Conservation (phyloP, 2,797 vertebrate species). For the Graptemys geographica region DNA sequence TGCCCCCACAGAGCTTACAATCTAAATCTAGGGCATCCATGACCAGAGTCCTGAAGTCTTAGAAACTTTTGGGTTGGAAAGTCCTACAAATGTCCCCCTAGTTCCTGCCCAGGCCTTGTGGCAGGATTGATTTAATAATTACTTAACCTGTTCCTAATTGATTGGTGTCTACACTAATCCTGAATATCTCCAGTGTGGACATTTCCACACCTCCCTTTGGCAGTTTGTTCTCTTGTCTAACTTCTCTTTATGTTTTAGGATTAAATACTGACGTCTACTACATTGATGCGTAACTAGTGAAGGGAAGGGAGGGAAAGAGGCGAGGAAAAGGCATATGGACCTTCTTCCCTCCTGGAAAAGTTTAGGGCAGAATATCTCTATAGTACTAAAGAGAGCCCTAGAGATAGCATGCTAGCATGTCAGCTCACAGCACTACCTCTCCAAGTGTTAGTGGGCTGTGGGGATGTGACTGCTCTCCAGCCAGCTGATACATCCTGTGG, state of each 20-base stretch:
- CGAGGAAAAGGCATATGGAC: background rate
- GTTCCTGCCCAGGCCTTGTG: background rate
- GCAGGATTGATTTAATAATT: background rate
- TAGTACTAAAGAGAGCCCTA: background rate
- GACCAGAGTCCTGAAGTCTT: background rate
- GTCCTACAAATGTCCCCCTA: background rate
- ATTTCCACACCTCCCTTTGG: background rate
- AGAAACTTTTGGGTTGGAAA: background rate
- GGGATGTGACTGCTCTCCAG: background rate
- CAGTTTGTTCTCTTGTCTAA: background rate
- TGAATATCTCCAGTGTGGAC: background rate
- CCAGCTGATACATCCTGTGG: background rate
- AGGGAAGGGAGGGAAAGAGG: background rate
- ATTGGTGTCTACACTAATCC: fast-evolving
- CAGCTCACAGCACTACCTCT: background rate
- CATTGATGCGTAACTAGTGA: background rate
- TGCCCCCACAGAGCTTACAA: background rate
- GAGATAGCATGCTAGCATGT: background rate
- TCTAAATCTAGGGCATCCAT: background rate
- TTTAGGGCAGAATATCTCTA: background rate
- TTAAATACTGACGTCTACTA: background rate
- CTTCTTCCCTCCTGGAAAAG: background rate
- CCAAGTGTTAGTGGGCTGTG: background rate
- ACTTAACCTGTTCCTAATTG: background rate
- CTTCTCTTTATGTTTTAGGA: background rate